These are phyloP conservation scores for Oryzias sinensis DNA, from an alignment of 2,797 vertebrate genomes.

Conservation along the genomic window DNA sequence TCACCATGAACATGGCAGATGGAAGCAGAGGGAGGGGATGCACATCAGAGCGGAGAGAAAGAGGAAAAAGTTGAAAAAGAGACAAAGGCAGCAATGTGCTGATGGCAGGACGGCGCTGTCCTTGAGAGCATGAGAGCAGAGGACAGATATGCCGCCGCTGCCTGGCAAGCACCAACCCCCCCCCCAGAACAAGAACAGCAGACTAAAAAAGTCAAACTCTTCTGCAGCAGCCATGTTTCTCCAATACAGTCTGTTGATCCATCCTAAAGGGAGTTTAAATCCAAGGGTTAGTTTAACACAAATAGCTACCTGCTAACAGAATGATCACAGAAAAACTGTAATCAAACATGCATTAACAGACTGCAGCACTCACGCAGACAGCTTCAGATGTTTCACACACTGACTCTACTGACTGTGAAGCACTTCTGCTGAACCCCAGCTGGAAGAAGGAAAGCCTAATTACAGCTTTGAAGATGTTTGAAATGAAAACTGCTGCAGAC, in stretches of 20 bases:
- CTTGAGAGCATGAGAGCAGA: constrained; percentile 61
- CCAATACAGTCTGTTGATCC: too few species aligned
- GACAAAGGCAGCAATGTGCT: constrained; percentile 12
- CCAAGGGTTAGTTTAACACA: too few species aligned
- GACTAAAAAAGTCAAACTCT: constrained; percentile 25
- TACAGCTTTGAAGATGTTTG: constrained; percentile 18
- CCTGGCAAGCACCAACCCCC: constrained; percentile 19
- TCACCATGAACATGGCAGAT: constrained; percentile 28
- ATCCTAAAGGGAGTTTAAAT: too few species aligned
- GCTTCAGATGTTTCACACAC: constrained; percentile 14
- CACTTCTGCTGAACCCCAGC: constrained; percentile 10
- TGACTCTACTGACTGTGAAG: neutral
- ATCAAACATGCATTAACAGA: constrained; percentile 8
- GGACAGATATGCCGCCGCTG: constrained; percentile 29
- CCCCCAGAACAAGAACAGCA: constrained; percentile 27
- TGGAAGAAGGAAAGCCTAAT: constrained; percentile 22
- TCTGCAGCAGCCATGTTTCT: constrained; percentile 23
- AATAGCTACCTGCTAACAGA: too few species aligned
- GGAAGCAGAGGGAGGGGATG: constrained; percentile 14
- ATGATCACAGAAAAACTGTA: too few species aligned
- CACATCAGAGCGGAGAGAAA: neutral
- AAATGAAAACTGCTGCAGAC: constrained; percentile 12
- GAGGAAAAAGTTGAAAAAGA: constrained; percentile 16
- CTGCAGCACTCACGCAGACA: constrained; percentile 19
- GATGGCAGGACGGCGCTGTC: constrained; percentile 43